These are phyloP conservation scores for Pseudorasbora parva DNA, from an alignment of 2,113 vertebrate genomes.

Conservation along the genomic window DNA sequence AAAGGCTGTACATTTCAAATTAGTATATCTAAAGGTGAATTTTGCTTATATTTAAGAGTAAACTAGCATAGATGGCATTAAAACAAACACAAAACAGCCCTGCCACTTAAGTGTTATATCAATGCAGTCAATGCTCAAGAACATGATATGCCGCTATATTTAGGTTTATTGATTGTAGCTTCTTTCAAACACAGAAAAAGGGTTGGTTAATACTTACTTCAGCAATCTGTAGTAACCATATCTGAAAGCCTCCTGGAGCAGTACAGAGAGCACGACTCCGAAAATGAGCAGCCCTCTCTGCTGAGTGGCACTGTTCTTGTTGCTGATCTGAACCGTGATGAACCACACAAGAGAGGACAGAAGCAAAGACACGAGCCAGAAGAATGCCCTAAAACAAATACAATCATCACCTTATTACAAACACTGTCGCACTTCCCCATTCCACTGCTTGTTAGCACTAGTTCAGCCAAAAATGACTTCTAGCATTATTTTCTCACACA, in stretches of 20 bases:
- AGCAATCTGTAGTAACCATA: slow-evolving; percentile 79
- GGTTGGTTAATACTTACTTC: slow-evolving; percentile 73
- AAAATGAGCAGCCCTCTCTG: slow-evolving; percentile 81
- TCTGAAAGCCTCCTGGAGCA: slow-evolving; percentile 78
- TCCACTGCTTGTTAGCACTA: background rate
- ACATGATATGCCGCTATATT: background rate
- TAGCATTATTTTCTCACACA: no score
- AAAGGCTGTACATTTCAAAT: background rate
- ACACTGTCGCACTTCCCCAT: background rate
- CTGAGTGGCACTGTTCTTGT: slow-evolving; percentile 66
- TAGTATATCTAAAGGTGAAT: background rate
- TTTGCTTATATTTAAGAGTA: background rate
- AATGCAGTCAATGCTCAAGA: background rate
- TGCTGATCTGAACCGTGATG: slow-evolving; percentile 73
- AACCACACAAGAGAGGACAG: slow-evolving; percentile 80
- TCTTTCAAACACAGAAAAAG: background rate
- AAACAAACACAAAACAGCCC: background rate
- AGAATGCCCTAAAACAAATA: slow-evolving; percentile 70
- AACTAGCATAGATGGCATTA: background rate
- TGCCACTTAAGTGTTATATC: background rate
- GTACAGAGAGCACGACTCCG: slow-evolving; percentile 77
- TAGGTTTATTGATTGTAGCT: background rate
- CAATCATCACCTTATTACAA: background rate
- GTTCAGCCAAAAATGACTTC: background rate
- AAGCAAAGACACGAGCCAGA: slow-evolving; percentile 80